Conservation (phyloP, 2,113 vertebrate genomes). For the Propithecus coquereli region DNA sequence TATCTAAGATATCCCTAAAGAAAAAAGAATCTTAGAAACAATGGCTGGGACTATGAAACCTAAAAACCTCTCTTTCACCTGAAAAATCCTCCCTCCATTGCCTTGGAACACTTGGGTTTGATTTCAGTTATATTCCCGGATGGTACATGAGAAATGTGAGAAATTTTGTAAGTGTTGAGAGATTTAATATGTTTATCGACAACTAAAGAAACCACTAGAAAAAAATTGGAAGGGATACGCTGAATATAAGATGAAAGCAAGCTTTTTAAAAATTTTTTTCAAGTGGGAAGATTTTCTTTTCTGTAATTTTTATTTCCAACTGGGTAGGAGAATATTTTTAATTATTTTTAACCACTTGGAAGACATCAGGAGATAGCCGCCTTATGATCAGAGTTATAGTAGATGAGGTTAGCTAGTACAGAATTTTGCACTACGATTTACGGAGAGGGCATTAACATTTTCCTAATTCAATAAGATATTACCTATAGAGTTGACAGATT, state of each 20-base stretch:
- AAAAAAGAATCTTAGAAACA: neutral
- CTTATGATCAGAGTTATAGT: neutral
- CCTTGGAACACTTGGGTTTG: neutral
- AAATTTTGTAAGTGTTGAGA: neutral
- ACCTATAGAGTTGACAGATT: neutral
- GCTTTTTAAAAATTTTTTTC: neutral
- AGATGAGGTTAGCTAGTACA: neutral
- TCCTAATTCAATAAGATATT: conserved; percentile 12
- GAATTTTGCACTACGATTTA: neutral
- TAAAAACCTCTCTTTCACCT: too few species aligned
- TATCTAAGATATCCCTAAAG: neutral
- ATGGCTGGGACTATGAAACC: neutral
- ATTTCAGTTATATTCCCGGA: neutral
- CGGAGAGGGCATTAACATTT: neutral
- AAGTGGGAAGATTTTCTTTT: neutral
- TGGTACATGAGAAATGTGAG: neutral
- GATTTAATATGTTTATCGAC: neutral
- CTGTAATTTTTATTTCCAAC: conserved; percentile 11
- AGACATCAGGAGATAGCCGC: neutral
- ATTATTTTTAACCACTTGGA: neutral
- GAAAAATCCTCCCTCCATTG: neutral
- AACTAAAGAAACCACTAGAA: neutral
- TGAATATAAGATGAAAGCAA: neutral
- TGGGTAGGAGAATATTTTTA: neutral
- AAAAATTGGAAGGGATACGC: neutral